Percentiles rank a stretch among this genome's conserved stretches.
Evolutionary conservation across 2,888 invertebrate genomes (phyloP).

Genomic region (Dasypogon diadema): DNA sequence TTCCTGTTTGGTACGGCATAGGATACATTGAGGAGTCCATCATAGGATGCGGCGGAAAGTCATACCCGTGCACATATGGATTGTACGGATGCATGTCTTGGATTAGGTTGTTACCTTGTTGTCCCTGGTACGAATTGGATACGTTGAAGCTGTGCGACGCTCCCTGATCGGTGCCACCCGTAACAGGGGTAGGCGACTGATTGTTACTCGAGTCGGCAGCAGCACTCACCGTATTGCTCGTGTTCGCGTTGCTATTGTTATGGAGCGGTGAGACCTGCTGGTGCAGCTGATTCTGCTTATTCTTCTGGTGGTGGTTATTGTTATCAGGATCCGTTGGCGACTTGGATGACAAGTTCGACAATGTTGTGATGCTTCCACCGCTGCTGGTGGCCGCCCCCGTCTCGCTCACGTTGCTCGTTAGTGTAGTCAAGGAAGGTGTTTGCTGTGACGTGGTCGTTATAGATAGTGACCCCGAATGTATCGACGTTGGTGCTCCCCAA

Average conservation of each 20-base stretch:
- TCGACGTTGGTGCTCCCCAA: conserved; percentile 57
- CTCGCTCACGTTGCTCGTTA: not conserved
- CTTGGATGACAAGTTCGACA: conserved; percentile 52
- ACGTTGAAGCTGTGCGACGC: conserved; percentile 4
- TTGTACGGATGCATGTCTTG: conserved; percentile 60
- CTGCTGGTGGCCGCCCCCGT: conserved; percentile 18
- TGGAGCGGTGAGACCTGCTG: conserved; percentile 52
- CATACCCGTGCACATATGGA: conserved; percentile 66
- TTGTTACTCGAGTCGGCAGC: conserved; percentile 82
- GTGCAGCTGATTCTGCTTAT: conserved; percentile 28
- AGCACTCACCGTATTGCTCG: conserved; percentile 72
- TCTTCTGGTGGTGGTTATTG: conserved; percentile 71
- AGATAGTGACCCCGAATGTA: conserved; percentile 30
- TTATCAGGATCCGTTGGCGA: conserved; percentile 65
- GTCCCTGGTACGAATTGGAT: conserved; percentile 52
- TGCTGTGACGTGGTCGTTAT: conserved; percentile 2
- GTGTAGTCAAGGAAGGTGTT: conserved; percentile 25
- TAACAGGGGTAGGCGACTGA: conserved; percentile 66
- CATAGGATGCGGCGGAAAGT: conserved; percentile 63
- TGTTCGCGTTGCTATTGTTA: conserved; percentile 58
- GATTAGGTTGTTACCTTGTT: conserved; percentile 29
- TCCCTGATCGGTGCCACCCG: not conserved
- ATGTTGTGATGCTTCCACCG: conserved; percentile 42
- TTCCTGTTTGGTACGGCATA: conserved; percentile 54
- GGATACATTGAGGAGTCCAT: conserved; percentile 58